Evolutionary conservation across 2,113 vertebrate genomes (phyloP).

Genomic region (Charadrius vociferus): DNA sequence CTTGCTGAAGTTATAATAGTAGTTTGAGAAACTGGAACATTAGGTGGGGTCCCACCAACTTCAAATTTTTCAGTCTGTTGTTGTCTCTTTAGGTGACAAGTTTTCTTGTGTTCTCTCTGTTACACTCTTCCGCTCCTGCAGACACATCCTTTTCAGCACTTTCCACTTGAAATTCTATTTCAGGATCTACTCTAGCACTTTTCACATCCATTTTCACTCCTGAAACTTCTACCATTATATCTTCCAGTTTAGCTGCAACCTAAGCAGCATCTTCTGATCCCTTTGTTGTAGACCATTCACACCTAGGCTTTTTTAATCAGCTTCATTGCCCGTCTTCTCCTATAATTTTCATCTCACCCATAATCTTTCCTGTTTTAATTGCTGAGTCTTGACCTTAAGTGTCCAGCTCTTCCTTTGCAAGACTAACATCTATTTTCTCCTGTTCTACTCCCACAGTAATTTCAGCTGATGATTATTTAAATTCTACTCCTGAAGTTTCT

Average conservation of each 20-base stretch:
- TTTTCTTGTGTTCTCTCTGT: conserved; percentile 15
- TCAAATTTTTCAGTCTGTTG: background rate
- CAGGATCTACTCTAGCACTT: background rate
- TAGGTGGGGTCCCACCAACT: background rate
- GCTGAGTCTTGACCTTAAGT: background rate
- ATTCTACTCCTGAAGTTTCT: background rate
- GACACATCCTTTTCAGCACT: conserved; percentile 28
- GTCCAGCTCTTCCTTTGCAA: background rate
- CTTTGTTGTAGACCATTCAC: background rate
- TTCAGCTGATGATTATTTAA: background rate
- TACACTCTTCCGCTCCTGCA: background rate
- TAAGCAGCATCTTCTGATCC: background rate
- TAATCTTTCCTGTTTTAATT: background rate
- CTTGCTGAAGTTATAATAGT: background rate
- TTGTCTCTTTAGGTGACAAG: background rate
- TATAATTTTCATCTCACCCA: background rate
- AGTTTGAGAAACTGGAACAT: background rate
- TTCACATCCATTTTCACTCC: background rate
- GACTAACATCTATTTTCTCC: background rate
- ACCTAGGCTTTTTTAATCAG: background rate
- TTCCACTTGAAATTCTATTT: conserved; percentile 46
- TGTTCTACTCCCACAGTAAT: background rate
- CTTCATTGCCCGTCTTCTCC: background rate
- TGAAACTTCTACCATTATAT: background rate
- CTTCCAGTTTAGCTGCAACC: background rate